Evolutionary conservation across 2,888 invertebrate genomes (phyloP), one percentile per base, ranked within the genome.

Genomic region (Dryocosmus kuriphilus): DNA sequence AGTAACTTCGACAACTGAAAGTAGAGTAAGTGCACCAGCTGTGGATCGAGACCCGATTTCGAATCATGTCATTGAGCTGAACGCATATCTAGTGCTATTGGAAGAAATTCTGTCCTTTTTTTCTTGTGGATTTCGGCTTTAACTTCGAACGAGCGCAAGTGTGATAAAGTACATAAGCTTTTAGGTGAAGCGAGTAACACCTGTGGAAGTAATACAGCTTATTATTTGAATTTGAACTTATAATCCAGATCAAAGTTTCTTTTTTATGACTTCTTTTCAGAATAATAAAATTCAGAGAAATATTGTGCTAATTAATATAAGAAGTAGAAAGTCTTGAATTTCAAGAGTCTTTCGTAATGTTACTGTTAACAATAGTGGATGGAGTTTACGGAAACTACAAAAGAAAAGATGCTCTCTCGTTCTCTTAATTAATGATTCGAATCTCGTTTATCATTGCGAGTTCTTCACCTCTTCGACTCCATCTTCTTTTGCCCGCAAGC

Each of bases 371-470:
- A 77, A 71, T 79, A 55, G 38, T 75, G 46, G 74, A 22, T 9
- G 35, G 35, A 60, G 30, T 11, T 32, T 76, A 76, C 30, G 71
- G 51, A 71, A 32, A 30, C 51, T 30, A 27, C 77, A 79, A 71
- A 74, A 65, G 60, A 77, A 27, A 74, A 75, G 71, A 75, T 41
- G 65, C 60, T 19, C 61, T 71, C 74, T 74, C 79, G 71, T 75
- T 74, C 80, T 82, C 81, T 84, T 88, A 88, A 88, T 88, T 87
- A 88, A 88, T 87, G 87, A 88, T 85, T 86, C 87, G 84, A 85
- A 87, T 88, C 87, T 87, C 86, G 84, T 88, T 87, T 87, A 88
- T 87, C 86, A 87, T 87, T 84, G 82, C 75, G 24, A 78, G 71
- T 71, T 71, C 51, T 71, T 71, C 30, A 71, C 71, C 30, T 51